Base-by-base conservation (phyloP, 2,113 vertebrate species). In the Shinisaurus crocodilurus region DNA sequence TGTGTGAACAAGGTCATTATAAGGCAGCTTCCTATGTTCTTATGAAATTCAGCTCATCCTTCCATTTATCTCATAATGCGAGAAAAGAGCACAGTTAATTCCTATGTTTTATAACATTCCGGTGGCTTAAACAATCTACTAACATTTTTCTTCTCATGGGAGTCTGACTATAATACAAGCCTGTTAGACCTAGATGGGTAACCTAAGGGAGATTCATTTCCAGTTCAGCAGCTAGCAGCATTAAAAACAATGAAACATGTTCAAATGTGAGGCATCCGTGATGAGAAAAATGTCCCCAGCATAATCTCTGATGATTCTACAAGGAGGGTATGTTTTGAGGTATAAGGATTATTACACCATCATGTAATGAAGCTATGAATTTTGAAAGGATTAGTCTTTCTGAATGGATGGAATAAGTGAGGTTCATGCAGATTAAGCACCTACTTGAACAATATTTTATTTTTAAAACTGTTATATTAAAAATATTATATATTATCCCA, bases 111-210 rank as follows among this genome's bases (percentile, higher is more conserved):
- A 69, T 34, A 85, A 43, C 89, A 90, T 92, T 89, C 16, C 43
- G 25, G 27, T 79, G 75, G 7, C 50, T 92, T 89, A 92, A 94
- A 89, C 70, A 76, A 18, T 93, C 85, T 91, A 82, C 60, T 82
- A 77, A 29, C 32, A 20, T 65, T 25, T 84, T 54, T 84, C 81
- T 6, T 91, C 45, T 74, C 82, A 43, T 5, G 40, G 81, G 48
- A 69, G 75, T 45, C 82, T 93, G 79, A 83, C 86, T 90, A 57
- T 50, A 86, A 9, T 54, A 60, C 92, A 93, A 92, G 23, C 54
- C 80, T 86, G 7, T 88, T 92, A 90, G 34, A 48, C 84, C 69
- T 74, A 86, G 81, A 90, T 82, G 65, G 34, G 6, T 91, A 91
- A 90, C 81, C 69, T 86, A 89, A 90, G 87, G 88, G 69, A 91